A percentile compares a stretch with the other conserved stretches of the same genome.
These are phyloP conservation scores for Dasypogon diadema DNA, from an alignment of 2,888 invertebrate species.

Conservation along the genomic window DNA sequence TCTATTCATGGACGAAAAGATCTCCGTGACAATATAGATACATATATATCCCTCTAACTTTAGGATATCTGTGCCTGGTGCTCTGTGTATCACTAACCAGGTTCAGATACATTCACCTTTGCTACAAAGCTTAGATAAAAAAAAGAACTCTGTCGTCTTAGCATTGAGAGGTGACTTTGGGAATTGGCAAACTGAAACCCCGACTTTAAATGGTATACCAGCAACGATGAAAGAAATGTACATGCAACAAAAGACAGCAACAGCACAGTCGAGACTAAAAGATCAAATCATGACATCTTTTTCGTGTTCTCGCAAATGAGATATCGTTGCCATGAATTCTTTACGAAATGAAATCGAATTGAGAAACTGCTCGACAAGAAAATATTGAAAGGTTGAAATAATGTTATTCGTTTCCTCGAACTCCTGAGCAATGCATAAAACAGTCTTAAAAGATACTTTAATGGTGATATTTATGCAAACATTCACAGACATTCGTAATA, in stretches of 20 bases:
- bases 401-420: conserved; percentile 46
- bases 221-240: conserved; percentile 5
- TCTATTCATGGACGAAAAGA: conserved; percentile 10
- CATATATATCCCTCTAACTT: conserved; percentile 14
- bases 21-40: conserved; percentile 34
- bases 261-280: conserved; percentile 55
- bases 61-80: conserved; percentile 11
- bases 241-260: conserved; percentile 44
- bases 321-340: conserved; percentile 39
- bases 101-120: conserved; percentile 7
- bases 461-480: conserved; percentile 45
- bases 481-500: conserved; percentile 40
- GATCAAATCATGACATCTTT: conserved; percentile 63
- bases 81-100: neutral
- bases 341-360: conserved; percentile 41
- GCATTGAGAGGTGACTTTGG: conserved; percentile 6
- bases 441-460: conserved; percentile 27
- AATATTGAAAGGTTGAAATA: conserved; percentile 44
- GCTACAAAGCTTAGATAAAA: neutral
- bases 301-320: conserved; percentile 59
- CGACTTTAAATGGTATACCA: neutral
- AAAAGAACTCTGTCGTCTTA: neutral
- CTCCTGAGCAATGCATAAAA: conserved; percentile 36
- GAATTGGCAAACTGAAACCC: conserved; percentile 15
- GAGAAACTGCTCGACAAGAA: conserved; percentile 33